These are phyloP conservation scores for Cygnus olor DNA, from an alignment of 2,797 vertebrate genomes.

Conservation along the genomic window DNA sequence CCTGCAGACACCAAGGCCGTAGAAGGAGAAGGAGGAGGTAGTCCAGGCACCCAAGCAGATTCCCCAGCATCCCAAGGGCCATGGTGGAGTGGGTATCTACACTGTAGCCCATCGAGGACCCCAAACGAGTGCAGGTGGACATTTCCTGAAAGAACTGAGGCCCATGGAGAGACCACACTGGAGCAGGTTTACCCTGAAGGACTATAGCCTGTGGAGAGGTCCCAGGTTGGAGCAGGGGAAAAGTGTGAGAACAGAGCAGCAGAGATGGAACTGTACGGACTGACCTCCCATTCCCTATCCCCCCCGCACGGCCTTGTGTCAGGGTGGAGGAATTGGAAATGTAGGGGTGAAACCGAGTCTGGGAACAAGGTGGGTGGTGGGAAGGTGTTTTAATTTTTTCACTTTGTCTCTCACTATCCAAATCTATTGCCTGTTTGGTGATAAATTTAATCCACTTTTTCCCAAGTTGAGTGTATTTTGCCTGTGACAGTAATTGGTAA, in stretches of 20 bases:
- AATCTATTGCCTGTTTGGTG: not conserved
- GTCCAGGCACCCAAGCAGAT: not conserved
- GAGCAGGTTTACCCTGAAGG: not conserved
- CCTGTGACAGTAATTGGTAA: not conserved
- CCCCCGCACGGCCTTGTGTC: not conserved
- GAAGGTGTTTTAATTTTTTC: not conserved
- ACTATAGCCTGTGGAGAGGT: not conserved
- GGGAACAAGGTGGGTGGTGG: not conserved
- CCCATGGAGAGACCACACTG: not conserved
- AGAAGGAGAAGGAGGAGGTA: not conserved
- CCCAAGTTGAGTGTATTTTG: not conserved
- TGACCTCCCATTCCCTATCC: not conserved
- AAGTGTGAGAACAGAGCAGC: accelerated
- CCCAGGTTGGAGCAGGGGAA: not conserved
- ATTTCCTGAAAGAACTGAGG: not conserved
- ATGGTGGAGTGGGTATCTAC: not conserved
- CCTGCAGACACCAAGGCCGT: not conserved
- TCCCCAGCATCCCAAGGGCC: not conserved
- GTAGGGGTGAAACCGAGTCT: not conserved
- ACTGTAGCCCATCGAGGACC: accelerated
- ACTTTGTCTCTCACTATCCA: not conserved
- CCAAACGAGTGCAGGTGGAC: accelerated
- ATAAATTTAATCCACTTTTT: not conserved
- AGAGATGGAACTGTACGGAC: not conserved
- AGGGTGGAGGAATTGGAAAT: not conserved